A percentile compares a stretch with the other conserved stretches of the same genome.
Conservation (phyloP, 2,797 vertebrate genomes). For the Coendou prehensilis region DNA sequence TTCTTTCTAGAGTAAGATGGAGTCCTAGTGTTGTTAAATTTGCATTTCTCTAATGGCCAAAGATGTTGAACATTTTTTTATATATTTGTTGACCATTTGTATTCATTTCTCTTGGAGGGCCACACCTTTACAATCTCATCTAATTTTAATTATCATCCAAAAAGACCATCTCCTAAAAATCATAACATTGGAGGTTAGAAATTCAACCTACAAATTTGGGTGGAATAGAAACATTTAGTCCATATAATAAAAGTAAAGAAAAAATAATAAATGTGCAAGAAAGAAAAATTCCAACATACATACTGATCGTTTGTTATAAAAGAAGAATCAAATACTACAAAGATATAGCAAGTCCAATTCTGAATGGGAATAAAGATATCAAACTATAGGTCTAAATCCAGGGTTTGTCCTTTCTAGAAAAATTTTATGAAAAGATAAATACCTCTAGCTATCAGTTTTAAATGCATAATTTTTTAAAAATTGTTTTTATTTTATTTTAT, state of each 20-base stretch:
- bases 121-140: not conserved
- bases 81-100: not conserved
- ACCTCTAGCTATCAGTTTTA: not conserved
- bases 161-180: not conserved
- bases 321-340: not conserved
- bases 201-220: not conserved
- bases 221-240: not conserved
- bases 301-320: not conserved
- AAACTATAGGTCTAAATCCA: not conserved
- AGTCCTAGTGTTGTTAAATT: not conserved
- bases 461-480: not conserved
- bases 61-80: not conserved
- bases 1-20: not conserved
- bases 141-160: not conserved
- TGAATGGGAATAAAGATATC: conserved; percentile 19
- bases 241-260: not conserved
- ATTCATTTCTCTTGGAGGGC: not conserved
- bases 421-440: conserved; percentile 17
- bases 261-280: not conserved
- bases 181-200: not conserved
- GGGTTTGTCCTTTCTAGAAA: not conserved
- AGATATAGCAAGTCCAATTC: not conserved
- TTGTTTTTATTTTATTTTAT: too few relatives aligned
- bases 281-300: conserved; percentile 16
- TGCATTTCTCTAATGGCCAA: not conserved